Base-by-base conservation (phyloP, 2,888 invertebrate species). In the Meliscaeva auricollis region DNA sequence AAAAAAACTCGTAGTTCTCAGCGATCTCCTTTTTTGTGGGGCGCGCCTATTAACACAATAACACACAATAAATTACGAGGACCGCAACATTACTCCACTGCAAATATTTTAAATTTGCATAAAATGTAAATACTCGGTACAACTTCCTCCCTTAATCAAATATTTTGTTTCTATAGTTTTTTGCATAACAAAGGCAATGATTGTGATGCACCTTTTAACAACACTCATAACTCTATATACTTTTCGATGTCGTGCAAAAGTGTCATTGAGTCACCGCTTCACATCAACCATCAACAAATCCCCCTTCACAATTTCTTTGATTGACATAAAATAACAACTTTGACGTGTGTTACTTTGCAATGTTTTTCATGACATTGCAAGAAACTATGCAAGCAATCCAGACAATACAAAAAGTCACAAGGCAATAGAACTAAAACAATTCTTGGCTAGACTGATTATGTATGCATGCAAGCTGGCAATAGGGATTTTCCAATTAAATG, bases 301-400 rank as follows among this genome's bases (percentile, higher is more conserved):
- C 20, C 50, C 66, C 48, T 50, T 35, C 35, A 8, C 32, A 48
- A 66, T 35, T 35, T 20, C 32, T 66, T 66, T 66, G 66, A 66
- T 66, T 66, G 66, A 50, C 66, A 66, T 50, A 20, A 22, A 20
- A 50, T 5, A 50, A 32, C 15, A 66, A 22, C 32, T 66, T 50
- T 66, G 48, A 35, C 35, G 9, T 56, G 15, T 32, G 15, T 32
- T 56, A 5, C 1, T 7, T 35, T 58, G 13, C 5, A 56, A 50
- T 41, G 13, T 38, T 26, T 38, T 15, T 22, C 15, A 48, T 38
- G 30, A 35, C 35, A 38, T 13, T 1, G 38, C 8, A 9, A 30
- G 11, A 20, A 20, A 35, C 6, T 46, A 26, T 8, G 11, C 6
- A 56, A 46, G n/a, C n/a, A n/a, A n/a, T n/a, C 60, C 68, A 75